phyloP scores from a whole-genome alignment of 1,140 invertebrate genomes.

The Diuraphis noxia region DNA sequence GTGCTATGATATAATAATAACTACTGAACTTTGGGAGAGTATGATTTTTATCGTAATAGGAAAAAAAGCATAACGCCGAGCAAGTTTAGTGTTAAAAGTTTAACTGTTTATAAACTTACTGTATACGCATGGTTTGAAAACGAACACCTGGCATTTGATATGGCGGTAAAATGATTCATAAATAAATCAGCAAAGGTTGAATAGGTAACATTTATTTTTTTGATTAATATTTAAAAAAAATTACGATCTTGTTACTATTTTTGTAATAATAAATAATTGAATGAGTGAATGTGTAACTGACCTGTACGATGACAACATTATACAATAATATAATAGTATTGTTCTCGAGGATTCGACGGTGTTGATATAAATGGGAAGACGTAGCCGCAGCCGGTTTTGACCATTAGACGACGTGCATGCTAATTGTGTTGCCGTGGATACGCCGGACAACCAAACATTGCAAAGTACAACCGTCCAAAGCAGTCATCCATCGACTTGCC shows the following conservation, averaged over 20 bases:
- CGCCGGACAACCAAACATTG: slow-evolving; percentile 50
- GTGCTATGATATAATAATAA: slow-evolving; percentile 19
- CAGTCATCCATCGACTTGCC: background rate
- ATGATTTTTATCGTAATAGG: slow-evolving; percentile 10
- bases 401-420: slow-evolving; percentile 46
- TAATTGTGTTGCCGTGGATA: slow-evolving; percentile 48
- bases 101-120: background rate
- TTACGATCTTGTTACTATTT: background rate
- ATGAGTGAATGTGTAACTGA: background rate
- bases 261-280: background rate
- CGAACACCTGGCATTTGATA: background rate
- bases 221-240: background rate
- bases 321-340: background rate
- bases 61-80: background rate
- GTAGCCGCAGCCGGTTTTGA: slow-evolving; percentile 21
- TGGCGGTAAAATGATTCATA: background rate
- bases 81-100: slow-evolving; percentile 2
- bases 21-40: background rate
- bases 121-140: background rate
- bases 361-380: slow-evolving; percentile 35
- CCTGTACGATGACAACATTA: slow-evolving; percentile 20
- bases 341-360: slow-evolving; percentile 10
- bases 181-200: background rate
- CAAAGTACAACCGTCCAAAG: background rate
- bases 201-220: too few relatives aligned